Conservation (phyloP, 2,113 vertebrate genomes). For the Phoxinus phoxinus region DNA sequence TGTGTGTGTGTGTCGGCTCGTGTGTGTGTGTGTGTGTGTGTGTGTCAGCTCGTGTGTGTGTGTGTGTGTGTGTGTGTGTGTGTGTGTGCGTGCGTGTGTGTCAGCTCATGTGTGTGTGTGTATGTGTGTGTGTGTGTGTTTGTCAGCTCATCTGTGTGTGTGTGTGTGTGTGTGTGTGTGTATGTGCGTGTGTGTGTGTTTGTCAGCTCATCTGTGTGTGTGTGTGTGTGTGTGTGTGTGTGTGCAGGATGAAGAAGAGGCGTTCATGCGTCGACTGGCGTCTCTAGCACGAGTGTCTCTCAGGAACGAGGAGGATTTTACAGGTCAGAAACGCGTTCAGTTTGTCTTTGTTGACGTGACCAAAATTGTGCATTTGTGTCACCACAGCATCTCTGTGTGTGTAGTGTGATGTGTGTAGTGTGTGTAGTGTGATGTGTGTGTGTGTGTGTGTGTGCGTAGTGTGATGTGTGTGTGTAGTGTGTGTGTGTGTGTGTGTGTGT, state of each 20-base stretch:
- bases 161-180: constrained; percentile 16
- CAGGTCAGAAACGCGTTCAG: constrained; percentile 27
- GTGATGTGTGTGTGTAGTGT: no score
- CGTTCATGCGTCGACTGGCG: constrained; percentile 40
- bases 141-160: neutral
- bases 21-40: neutral
- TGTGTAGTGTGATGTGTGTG: no score
- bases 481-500: no score
- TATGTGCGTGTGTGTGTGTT: constrained; percentile 17
- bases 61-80: neutral
- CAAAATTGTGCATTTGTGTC: no score
- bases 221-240: constrained; percentile 22
- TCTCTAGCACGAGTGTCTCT: constrained; percentile 40
- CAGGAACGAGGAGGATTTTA: neutral
- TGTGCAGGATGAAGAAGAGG: constrained; percentile 48
- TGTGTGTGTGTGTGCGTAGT: no score
- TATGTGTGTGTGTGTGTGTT: neutral
- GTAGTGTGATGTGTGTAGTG: no score
- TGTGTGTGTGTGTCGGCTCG: neutral
- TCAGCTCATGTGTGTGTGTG: neutral
- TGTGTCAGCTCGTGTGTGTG: neutral
- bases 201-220: neutral
- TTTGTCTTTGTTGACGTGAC: no score
- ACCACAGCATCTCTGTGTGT: neutral
- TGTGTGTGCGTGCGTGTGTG: constrained; percentile 9